These are phyloP conservation scores for Lepidocolaptes lacrymiger DNA, from an alignment of 2,797 vertebrate genomes.

Conservation along the genomic window DNA sequence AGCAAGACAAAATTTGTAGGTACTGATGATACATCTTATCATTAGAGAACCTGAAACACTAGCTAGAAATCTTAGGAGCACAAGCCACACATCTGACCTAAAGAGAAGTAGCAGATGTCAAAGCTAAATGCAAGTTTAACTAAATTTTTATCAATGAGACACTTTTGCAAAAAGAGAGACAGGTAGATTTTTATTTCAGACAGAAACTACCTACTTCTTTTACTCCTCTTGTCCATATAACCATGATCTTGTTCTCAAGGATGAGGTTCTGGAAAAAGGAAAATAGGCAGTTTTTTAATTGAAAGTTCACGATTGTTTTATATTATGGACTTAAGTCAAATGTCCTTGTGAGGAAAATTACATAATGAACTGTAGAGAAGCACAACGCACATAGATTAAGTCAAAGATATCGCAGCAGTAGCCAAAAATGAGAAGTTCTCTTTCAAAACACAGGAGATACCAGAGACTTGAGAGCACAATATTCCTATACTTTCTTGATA, in stretches of 20 bases:
- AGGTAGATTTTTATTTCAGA: background rate
- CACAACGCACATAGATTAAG: background rate
- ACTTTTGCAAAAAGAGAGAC: background rate
- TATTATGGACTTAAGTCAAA: background rate
- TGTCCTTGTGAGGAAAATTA: background rate
- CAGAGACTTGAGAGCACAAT: background rate
- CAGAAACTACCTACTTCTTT: background rate
- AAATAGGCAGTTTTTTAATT: background rate
- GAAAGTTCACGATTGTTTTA: background rate
- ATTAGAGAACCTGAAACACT: background rate
- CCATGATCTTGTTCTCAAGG: background rate
- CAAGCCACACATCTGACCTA: background rate
- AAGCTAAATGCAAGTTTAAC: background rate
- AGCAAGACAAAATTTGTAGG: background rate
- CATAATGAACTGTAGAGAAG: background rate
- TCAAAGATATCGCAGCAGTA: background rate
- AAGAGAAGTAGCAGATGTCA: background rate
- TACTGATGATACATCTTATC: background rate
- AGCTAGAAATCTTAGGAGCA: background rate
- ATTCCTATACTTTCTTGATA: background rate
- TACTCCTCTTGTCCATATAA: background rate
- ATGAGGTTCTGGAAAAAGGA: background rate
- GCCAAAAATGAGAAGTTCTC: background rate
- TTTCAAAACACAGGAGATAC: background rate
- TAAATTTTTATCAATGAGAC: background rate